These are phyloP conservation scores for Belonocnema kinseyi DNA, from an alignment of 1,140 invertebrate species.

Conservation along the genomic window DNA sequence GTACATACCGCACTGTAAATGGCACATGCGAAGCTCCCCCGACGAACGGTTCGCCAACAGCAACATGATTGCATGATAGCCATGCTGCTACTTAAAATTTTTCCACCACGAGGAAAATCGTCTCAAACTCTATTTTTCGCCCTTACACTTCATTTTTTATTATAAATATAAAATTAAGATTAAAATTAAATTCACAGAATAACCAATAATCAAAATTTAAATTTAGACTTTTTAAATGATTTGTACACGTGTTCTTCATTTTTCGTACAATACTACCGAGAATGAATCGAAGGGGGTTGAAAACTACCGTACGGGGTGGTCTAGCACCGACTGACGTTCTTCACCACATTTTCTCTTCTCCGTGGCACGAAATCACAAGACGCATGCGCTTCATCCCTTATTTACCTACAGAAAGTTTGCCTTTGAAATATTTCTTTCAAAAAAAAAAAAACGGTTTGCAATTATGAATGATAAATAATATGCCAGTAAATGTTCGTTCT, in stretches of 20 bases:
- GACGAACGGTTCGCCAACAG: conserved; percentile 86
- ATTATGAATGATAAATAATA: no score
- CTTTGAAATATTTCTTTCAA: neutral
- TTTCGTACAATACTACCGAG: conserved; percentile 30
- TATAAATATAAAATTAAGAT: neutral
- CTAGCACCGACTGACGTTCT: conserved; percentile 57
- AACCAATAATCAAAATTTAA: neutral
- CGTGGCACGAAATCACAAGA: conserved; percentile 53
- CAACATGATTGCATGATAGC: conserved; percentile 88
- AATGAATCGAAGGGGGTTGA: conserved; percentile 13
- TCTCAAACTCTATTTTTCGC: conserved; percentile 33
- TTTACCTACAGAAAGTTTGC: conserved; percentile 9
- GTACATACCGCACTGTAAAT: conserved; percentile 84
- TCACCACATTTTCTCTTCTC: conserved; percentile 43
- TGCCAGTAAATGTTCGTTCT: no score
- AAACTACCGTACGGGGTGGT: conserved; percentile 46
- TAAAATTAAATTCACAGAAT: neutral
- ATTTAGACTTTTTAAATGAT: conserved; percentile 10
- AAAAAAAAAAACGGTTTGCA: conserved; percentile 23
- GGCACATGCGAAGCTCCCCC: conserved; percentile 86
- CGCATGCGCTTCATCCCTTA: conserved; percentile 57
- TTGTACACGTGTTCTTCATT: conserved; percentile 18
- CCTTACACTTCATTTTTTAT: neutral
- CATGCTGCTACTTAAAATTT: conserved; percentile 75
- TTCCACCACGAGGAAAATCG: conserved; percentile 39